Evolutionary conservation across 1,140 invertebrate species (phyloP), one percentile per base, ranked within the genome.

Genomic region (Ceratitis capitata): DNA sequence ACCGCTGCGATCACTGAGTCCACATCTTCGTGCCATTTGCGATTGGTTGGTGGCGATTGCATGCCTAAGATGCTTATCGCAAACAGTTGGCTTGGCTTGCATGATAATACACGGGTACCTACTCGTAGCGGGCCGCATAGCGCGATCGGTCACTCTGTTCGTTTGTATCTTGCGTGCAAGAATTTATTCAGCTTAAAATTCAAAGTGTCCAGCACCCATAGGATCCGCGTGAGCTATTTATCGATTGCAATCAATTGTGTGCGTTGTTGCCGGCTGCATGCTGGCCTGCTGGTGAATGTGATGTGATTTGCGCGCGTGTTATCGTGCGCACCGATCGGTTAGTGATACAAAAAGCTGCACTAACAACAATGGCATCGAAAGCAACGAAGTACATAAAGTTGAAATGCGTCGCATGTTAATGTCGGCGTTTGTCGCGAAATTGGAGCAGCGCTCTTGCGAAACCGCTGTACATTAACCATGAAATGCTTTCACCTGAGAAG

Each of bases 161-260:
- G 32, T 45, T 74, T 14, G 64, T 42, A 9, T 45, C 32, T 78
- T 78, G 69, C 69, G 32, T 78, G 69, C 69, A 78, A 78, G 69
- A 78, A 78, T 42, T 78, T 26, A 45, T 78, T 23, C 69, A 39
- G 19, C 12, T 9, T 3, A 42, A 23, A 26, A 78, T 45, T 12
- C 69, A 78, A 45, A 78, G 19, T 78, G 69, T 45, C 69, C 69
- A 78, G 39, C 39, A 45, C n/a, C 39, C 35, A 78, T 42, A 23
- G 69, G 39, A 45, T 45, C 23, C 39, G 39, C n/a, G 39, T 78
- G 69, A 78, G 69, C 39, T 45, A 78, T 78, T 42, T 45, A 78
- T 78, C 69, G 69, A 78, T 78, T 35, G 69, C 69, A 78, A 78
- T 78, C 69, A 78, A 78, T 78, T 78, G 69, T 42, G 69, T 26